Evolutionary conservation across 2,797 vertebrate genomes (phyloP).

Genomic region (Eulemur coronatus): DNA sequence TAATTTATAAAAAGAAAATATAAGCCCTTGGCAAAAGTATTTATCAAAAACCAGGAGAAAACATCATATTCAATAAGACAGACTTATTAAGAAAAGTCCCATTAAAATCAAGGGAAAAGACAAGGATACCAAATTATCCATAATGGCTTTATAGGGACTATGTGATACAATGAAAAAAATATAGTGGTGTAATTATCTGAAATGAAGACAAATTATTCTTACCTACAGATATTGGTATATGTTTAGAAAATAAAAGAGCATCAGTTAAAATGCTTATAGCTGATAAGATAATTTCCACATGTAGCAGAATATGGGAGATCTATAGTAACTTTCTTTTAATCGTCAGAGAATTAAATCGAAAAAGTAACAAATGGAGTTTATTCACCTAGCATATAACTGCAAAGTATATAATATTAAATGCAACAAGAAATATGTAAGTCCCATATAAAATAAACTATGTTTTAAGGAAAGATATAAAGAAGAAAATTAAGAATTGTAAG

Average conservation of each 20-base stretch:
- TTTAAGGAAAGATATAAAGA: neutral
- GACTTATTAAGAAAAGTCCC: neutral
- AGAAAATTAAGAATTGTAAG: neutral
- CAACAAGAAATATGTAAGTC: neutral
- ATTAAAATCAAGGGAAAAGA: neutral
- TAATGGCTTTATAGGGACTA: neutral
- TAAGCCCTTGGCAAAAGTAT: neutral
- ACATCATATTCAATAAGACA: neutral
- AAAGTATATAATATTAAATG: neutral
- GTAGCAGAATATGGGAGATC: neutral
- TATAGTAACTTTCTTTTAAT: neutral
- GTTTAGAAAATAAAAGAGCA: neutral
- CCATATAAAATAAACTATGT: neutral
- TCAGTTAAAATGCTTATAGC: neutral
- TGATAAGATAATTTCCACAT: neutral
- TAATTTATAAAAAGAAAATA: neutral
- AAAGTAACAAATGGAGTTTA: neutral
- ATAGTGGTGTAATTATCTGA: neutral
- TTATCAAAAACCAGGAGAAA: neutral
- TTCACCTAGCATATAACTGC: neutral
- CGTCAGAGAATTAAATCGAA: neutral
- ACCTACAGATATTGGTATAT: neutral
- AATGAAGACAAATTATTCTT: neutral
- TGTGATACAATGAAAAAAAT: neutral
- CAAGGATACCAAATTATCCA: neutral